A percentile compares a stretch with the other conserved stretches of the same genome.
These are phyloP conservation scores for Varanus salvator DNA, from an alignment of 2,113 vertebrate genomes.

Conservation along the genomic window DNA sequence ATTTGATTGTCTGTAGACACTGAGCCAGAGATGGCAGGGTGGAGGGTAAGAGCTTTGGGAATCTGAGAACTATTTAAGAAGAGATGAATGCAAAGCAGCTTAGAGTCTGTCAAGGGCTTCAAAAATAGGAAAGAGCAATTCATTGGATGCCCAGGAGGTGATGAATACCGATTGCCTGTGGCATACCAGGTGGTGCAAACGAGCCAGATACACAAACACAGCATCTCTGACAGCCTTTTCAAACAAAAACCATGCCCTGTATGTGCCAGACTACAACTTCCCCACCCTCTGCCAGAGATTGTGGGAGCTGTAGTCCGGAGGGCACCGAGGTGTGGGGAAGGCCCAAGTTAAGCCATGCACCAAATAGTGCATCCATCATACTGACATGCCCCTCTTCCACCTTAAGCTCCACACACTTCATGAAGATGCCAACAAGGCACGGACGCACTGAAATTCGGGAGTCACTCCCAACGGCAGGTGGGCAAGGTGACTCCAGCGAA, in stretches of 20 bases:
- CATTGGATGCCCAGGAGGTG: too few species aligned
- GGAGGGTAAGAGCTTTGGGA: neutral
- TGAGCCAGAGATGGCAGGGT: neutral
- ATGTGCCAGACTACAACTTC: too few species aligned
- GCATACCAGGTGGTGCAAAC: neutral
- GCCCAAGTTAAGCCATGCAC: neutral
- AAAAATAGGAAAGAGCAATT: neutral
- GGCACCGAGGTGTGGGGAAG: too few species aligned
- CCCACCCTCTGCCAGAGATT: too few species aligned
- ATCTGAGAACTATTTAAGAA: neutral
- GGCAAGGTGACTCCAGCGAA: conserved; percentile 1
- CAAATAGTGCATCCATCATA: neutral
- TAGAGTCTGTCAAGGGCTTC: neutral
- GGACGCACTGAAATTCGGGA: too few species aligned
- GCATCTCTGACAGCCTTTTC: too few species aligned
- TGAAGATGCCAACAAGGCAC: neutral
- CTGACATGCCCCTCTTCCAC: neutral
- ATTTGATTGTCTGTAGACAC: neutral
- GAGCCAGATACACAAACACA: neutral
- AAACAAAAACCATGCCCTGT: too few species aligned
- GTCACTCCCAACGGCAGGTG: neutral
- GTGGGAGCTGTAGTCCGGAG: too few species aligned
- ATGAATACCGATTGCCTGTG: neutral
- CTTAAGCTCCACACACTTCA: neutral
- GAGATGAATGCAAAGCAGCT: too few species aligned